Evolutionary conservation across 2,113 vertebrate species (phyloP).

Genomic region (Ammodytes marinus): DNA sequence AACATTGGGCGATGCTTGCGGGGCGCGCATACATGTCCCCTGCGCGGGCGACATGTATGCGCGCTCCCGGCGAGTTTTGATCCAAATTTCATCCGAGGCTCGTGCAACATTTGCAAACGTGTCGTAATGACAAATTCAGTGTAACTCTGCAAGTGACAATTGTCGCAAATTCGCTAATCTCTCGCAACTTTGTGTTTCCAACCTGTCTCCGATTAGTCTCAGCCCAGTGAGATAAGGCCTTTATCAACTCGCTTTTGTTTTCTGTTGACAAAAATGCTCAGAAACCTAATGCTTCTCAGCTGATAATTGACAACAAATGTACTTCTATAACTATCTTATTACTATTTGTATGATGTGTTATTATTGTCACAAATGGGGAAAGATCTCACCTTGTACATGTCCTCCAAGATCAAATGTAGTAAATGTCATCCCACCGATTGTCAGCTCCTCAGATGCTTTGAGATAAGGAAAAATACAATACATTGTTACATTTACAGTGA

Average conservation of each 20-base stretch:
- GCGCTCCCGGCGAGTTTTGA: too few relatives aligned
- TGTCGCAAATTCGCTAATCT: too few relatives aligned
- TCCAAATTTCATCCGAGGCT: too few relatives aligned
- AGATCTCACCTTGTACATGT: constrained; percentile 91
- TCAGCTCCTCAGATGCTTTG: constrained; percentile 95
- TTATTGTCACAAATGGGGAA: not conserved
- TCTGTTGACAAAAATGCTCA: not conserved
- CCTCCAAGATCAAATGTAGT: constrained; percentile 97
- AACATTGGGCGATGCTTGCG: too few relatives aligned
- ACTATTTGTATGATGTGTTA: not conserved
- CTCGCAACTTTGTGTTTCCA: too few relatives aligned
- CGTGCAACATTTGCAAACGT: too few relatives aligned
- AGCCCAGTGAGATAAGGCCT: too few relatives aligned
- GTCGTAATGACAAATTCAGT: too few relatives aligned
- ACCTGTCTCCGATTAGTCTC: too few relatives aligned
- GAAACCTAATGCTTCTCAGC: not conserved
- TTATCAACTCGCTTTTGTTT: not conserved
- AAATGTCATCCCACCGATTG: constrained; percentile 97
- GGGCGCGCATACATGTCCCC: too few relatives aligned
- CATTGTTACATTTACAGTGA: not conserved
- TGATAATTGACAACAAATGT: not conserved
- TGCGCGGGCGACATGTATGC: too few relatives aligned
- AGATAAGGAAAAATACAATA: not conserved
- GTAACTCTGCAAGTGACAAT: too few relatives aligned
- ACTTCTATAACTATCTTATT: not conserved